Evolutionary conservation across 2,888 invertebrate genomes (phyloP), one percentile per base, ranked within the genome.

Genomic region (Diplolepis rosae): DNA sequence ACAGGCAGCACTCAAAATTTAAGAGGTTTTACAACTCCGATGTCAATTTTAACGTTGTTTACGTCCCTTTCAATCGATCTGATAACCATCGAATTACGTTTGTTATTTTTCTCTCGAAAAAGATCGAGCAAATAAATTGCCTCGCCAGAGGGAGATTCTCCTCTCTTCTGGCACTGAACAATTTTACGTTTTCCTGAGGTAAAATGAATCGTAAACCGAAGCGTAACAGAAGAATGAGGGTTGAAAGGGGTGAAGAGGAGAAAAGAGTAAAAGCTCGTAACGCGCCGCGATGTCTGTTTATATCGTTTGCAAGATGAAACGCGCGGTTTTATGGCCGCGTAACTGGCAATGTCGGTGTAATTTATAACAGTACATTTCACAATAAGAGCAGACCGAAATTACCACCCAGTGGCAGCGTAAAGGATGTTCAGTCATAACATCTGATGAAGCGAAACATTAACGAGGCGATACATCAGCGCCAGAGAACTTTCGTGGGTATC

Each of bases 401-500:
- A 84, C 85, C 85, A 85, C 85, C 85, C 85, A 84, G 85, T 85
- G 85, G 85, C 85, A 81, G 82, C 79, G 83, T 86, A 84, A 84
- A 83, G 82, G 79, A 83, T 83, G 85, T 84, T 83, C 84, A 79
- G 84, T 86, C 85, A 84, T 86, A 85, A 86, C 85, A 84, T 85
- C 85, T 85, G 86, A 86, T 86, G 85, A 86, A 86, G 85, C 86
- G 85, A 82, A 84, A 84, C 86, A 85, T 86, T 86, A 86, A 85
- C 85, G 85, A 84, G 85, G 83, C 84, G 83, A 86, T 86, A 85
- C 83, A 85, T 86, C 85, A 83, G 79, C 79, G 74, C 76, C 65
- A 67, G 67, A 72, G 66, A 72, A 56, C 22, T 56, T 56, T 56
- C 35, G 76, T 71, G 74, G 69, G 61, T 42, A 48, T 32, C 72